Base-by-base conservation (phyloP, 2,113 vertebrate species). In the Numida meleagris region DNA sequence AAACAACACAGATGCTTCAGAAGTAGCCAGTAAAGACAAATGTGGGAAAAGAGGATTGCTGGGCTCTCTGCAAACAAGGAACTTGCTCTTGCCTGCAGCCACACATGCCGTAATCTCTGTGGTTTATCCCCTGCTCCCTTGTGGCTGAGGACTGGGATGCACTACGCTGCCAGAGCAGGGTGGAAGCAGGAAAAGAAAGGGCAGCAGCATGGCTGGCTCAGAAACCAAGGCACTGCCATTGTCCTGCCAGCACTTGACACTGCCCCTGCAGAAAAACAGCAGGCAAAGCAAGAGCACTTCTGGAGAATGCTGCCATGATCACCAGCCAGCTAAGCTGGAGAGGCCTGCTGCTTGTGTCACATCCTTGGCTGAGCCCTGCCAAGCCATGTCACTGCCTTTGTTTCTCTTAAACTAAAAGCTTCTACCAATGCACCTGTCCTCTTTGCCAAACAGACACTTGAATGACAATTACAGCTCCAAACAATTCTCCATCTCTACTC, bases 391-490 rank as follows among this genome's bases (percentile, higher is more conserved):
- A 34, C 84, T 73, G 78, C 66, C 72, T n/a, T 38, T 70, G 36
- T 45, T 67, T 61, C 70, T 89, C 34, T 88, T 92, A 78, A 81
- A 63, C 78, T 93, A 86, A 85, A 93, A 86, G 72, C 75, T 70
- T 46, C 71, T 66, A 16, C 43, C 13, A 16, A 8, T 29, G 55
- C 27, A 40, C 53, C 80, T 81, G 40, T 59, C 21, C 53, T 55
- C 43, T 94, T 74, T 76, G 81, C 51, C 85, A 68, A 80, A 38
- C 19, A 76, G 45, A 23, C 50, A 77, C 27, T 53, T 2, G 7
- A 85, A 86, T 7, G 4, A 75, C 0, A 1, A 65, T 80, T 73
- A 53, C 48, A 50, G 36, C 31, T 38, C 65, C 27, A 31, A 24
- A 59, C 10, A 34, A 38, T 45, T 50, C 75, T 46, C 27, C n/a